Percentiles rank a stretch among this genome's conserved stretches.
Evolutionary conservation across 2,113 vertebrate genomes (phyloP).

Genomic region (Nicator chloris): DNA sequence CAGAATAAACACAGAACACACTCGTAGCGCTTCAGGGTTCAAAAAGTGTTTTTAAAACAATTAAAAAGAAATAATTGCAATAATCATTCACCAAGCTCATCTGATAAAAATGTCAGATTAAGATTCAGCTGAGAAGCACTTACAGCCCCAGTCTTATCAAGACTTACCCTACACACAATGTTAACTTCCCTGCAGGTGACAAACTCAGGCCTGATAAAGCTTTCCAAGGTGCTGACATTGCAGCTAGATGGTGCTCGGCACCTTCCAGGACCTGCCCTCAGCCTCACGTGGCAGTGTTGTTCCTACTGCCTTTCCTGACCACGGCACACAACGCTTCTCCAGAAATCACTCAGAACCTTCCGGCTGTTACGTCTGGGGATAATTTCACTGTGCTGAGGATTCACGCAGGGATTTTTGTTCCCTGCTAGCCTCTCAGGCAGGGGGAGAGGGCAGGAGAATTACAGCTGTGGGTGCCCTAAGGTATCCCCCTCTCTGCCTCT

Average conservation of each 20-base stretch:
- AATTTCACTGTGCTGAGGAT: not conserved
- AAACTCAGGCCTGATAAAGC: not conserved
- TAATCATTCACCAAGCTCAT: not conserved
- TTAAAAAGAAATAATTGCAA: not conserved
- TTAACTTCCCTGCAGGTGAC: not conserved
- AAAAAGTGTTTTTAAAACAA: not conserved
- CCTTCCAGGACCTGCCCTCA: not conserved
- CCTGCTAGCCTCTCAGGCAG: not conserved
- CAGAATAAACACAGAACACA: not conserved
- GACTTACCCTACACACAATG: not conserved
- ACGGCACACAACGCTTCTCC: accelerated
- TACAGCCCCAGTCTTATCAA: not conserved
- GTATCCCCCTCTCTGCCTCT: not conserved
- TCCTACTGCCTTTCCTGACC: accelerated
- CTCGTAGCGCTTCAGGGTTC: not conserved
- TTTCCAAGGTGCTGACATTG: not conserved
- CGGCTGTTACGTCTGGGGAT: not conserved
- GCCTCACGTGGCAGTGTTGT: not conserved
- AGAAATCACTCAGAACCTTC: not conserved
- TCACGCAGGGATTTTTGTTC: not conserved
- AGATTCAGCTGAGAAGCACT: not conserved
- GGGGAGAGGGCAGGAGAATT: not conserved
- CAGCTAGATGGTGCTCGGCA: not conserved
- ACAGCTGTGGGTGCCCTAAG: accelerated
- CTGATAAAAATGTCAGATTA: not conserved